Evolutionary conservation across 2,888 invertebrate species (phyloP), one percentile per base, ranked within the genome.

Genomic region (Muschampia plurimacula): DNA sequence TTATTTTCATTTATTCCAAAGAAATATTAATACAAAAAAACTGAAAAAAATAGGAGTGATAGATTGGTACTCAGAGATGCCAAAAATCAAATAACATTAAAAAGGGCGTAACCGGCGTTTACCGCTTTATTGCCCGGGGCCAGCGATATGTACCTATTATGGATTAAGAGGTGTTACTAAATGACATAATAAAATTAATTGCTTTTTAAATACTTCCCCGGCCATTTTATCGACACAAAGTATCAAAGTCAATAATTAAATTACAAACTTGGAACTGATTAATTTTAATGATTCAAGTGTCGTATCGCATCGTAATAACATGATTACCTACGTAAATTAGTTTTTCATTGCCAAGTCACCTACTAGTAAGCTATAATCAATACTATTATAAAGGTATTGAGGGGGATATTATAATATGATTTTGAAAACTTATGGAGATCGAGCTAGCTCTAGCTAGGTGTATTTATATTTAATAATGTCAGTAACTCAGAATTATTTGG

Each of bases 241-340:
- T 22, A 15, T 39, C 41, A 62, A 12, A n/a, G n/a, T 41, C n/a
- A 39, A 15, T 15, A 62, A 39, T 62, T 39, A 39, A 62, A 39
- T 15, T 41, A 63, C 41, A 22, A n/a, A 32, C 41, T 63, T 44
- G 49, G 49, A 49, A 49, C 15, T 65, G 32, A 49, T 65, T 65
- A 65, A 46, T 49, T 46, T 44, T 41, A 63, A 63, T 63, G 63
- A 44, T 60, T 60, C 63, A 15, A 44, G 44, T n/a, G n/a, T 63
- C 4, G 44, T 15, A 63, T 44, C 44, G 41, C 63, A 63, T 63
- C 15, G 44, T 63, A 41, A 63, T 22, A 44, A 10, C n/a, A 44
- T 44, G 44, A 63, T 63, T 63, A 63, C 39, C 22, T 22, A 22
- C 22, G 63, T 41, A 63, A 63, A 63, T 63, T 62, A 41, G 63